Conservation (phyloP, 2,888 invertebrate genomes). For the Apantesis nais region DNA sequence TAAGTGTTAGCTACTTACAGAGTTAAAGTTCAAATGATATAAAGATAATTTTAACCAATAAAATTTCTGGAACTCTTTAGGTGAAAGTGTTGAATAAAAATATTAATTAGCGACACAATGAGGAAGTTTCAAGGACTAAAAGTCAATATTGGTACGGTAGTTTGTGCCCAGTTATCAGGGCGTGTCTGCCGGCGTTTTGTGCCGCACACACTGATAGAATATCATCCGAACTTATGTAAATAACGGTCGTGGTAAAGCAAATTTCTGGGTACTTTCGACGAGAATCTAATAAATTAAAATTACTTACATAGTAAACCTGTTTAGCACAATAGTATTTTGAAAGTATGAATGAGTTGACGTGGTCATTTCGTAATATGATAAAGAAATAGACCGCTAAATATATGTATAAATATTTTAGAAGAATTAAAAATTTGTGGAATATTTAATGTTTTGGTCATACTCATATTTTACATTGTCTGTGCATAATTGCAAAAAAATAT, state of each 20-base stretch:
- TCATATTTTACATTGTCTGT: no score
- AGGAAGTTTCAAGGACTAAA: constrained; percentile 72
- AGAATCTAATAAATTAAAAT: not conserved
- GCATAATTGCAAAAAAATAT: no score
- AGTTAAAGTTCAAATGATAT: constrained; percentile 29
- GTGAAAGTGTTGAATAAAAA: constrained; percentile 51
- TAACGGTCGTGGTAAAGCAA: constrained; percentile 2
- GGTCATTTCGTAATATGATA: no score
- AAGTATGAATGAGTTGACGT: not conserved
- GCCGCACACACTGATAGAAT: constrained; percentile 45
- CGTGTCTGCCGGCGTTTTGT: constrained; percentile 59
- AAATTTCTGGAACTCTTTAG: not conserved
- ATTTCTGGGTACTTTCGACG: constrained; percentile 1
- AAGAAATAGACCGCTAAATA: no score
- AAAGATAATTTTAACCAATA: constrained; percentile 28
- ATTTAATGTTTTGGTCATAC: not conserved
- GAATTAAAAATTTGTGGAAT: not conserved
- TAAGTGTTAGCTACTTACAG: no score
- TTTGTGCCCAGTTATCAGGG: constrained; percentile 73
- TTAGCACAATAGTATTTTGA: no score
- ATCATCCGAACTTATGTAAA: constrained; percentile 14
- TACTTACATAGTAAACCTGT: not conserved
- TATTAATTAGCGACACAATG: constrained; percentile 67
- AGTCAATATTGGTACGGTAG: constrained; percentile 77
- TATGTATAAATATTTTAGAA: not conserved